Percentiles rank a stretch among this genome's conserved stretches.
These are phyloP conservation scores for Pangasius krempfi DNA, from an alignment of 2,797 vertebrate species.

Conservation along the genomic window DNA sequence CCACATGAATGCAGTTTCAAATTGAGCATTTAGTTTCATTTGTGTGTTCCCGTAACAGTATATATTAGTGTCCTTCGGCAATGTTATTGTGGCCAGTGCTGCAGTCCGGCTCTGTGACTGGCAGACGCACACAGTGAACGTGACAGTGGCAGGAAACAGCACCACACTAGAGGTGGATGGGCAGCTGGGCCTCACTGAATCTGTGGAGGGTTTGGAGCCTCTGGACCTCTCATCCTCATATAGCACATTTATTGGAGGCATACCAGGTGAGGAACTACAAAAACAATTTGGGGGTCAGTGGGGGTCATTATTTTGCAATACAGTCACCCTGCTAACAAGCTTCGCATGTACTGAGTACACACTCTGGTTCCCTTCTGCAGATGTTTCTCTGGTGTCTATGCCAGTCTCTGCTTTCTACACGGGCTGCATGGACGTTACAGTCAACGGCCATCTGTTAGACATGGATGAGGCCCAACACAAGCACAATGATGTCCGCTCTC, in stretches of 20 bases:
- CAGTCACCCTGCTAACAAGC: background rate
- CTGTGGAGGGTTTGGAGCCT: conserved; percentile 66
- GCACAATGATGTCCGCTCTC: conserved; percentile 91
- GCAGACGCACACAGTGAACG: conserved; percentile 80
- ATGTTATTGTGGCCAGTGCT: conserved; percentile 78
- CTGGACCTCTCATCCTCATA: conserved; percentile 73
- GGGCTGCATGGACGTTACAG: conserved; percentile 88
- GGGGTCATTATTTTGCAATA: too few relatives aligned
- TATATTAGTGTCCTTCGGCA: conserved; percentile 81
- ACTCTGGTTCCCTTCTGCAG: conserved; percentile 66
- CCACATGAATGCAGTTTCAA: background rate
- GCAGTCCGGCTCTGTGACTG: conserved; percentile 83
- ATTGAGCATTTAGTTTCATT: background rate
- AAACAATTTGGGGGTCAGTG: background rate
- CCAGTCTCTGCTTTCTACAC: conserved; percentile 89
- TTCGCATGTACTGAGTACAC: background rate
- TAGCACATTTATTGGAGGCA: conserved; percentile 88
- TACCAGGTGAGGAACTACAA: conserved; percentile 81
- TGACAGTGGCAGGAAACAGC: conserved; percentile 76
- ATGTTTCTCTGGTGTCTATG: conserved; percentile 85
- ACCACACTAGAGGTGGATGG: conserved; percentile 83
- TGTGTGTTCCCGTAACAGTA: conserved; percentile 71
- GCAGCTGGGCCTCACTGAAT: conserved; percentile 72
- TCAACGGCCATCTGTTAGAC: conserved; percentile 81
- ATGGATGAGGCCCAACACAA: conserved; percentile 90